A percentile compares a stretch with the other conserved stretches of the same genome.
Conservation (phyloP, 2,797 vertebrate species). For the Lates japonicus region DNA sequence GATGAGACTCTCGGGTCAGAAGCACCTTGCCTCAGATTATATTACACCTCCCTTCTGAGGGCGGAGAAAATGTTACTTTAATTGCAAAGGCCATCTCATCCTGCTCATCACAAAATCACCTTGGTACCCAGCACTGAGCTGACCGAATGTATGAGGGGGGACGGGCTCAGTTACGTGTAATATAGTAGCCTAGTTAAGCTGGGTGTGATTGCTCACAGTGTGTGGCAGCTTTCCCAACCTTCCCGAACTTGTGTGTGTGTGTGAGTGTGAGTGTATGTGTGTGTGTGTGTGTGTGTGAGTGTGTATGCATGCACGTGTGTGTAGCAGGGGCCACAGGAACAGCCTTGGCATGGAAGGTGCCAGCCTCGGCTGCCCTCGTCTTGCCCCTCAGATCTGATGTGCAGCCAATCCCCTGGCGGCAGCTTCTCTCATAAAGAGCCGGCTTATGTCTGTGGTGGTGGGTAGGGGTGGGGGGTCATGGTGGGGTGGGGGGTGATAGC, state of each 20-base stretch:
- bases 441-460: slow-evolving; percentile 71
- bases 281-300: slow-evolving; percentile 31
- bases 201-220: slow-evolving; percentile 49
- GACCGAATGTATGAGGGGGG: neutral
- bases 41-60: neutral
- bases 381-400: slow-evolving; percentile 73
- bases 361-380: slow-evolving; percentile 65
- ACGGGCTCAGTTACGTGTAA: slow-evolving; percentile 36
- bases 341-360: slow-evolving; percentile 50
- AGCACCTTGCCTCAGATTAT: slow-evolving; percentile 18
- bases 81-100: neutral
- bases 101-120: slow-evolving; percentile 4
- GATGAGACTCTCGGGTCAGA: neutral
- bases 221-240: slow-evolving; percentile 47
- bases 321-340: slow-evolving; percentile 49
- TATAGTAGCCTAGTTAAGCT: slow-evolving; percentile 48
- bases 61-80: neutral
- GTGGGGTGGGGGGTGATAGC: slow-evolving; percentile 67
- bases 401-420: slow-evolving; percentile 74
- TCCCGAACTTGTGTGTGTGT: slow-evolving; percentile 2
- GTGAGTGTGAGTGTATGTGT: neutral
- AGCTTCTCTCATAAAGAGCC: slow-evolving; percentile 74
- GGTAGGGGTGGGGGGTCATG: slow-evolving; percentile 14
- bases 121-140: slow-evolving; percentile 3
- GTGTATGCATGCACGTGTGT: slow-evolving; percentile 30